Evolutionary conservation across 2,113 vertebrate genomes (phyloP).

Genomic region (Holacanthus passer): DNA sequence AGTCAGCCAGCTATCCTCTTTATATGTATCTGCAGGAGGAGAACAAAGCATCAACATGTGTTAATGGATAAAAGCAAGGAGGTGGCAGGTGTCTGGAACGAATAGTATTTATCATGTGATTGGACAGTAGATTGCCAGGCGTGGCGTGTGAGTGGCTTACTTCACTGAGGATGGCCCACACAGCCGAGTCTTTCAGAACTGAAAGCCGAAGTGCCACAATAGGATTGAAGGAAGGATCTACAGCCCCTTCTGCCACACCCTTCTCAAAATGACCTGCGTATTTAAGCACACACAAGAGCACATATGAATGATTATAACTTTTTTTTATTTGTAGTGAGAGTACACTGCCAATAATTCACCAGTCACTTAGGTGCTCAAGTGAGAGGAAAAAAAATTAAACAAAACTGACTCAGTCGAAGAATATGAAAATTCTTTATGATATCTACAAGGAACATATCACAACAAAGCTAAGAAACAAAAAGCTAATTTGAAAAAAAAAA

Average conservation of each 20-base stretch:
- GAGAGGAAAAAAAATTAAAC: neutral
- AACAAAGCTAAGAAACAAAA: neutral
- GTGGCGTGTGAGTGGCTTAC: slow-evolving; percentile 78
- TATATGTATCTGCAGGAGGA: slow-evolving; percentile 94
- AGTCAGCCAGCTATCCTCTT: slow-evolving; percentile 92
- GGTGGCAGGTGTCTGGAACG: neutral
- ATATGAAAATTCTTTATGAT: neutral
- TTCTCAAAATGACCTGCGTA: slow-evolving; percentile 93
- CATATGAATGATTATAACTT: neutral
- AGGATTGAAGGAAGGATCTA: slow-evolving; percentile 92
- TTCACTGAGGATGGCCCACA: slow-evolving; percentile 98
- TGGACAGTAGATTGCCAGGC: neutral
- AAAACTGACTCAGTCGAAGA: neutral
- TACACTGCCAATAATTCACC: neutral
- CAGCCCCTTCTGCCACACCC: slow-evolving; percentile 91
- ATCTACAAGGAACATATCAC: neutral
- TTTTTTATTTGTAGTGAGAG: neutral
- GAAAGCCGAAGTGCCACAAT: slow-evolving; percentile 92
- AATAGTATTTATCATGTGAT: neutral
- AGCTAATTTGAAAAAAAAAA: neutral
- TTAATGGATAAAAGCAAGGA: neutral
- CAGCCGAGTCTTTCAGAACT: slow-evolving; percentile 93
- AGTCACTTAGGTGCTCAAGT: neutral
- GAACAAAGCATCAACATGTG: slow-evolving; percentile 58
- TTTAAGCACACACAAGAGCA: slow-evolving; percentile 21